Conservation (phyloP, 2,113 vertebrate species). For the Orthonyx spaldingii region DNA sequence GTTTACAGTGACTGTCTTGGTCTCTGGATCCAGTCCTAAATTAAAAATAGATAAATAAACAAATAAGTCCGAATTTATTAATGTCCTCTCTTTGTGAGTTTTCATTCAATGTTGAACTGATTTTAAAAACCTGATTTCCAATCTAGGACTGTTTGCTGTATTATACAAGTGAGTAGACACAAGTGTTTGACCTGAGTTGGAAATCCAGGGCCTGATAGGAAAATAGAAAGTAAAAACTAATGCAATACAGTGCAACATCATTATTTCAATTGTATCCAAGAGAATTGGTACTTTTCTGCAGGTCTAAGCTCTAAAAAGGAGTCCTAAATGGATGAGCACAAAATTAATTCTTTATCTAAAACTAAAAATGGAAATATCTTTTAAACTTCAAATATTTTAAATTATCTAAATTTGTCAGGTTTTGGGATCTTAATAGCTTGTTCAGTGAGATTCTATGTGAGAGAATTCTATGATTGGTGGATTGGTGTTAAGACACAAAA, state of each 20-base stretch:
- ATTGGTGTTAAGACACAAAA: neutral
- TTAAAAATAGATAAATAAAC: neutral
- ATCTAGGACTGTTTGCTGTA: neutral
- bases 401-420: neutral
- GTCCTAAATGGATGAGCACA: neutral
- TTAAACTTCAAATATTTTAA: slow-evolving; percentile 28
- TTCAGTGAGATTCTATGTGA: neutral
- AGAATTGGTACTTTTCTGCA: neutral
- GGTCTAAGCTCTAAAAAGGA: neutral
- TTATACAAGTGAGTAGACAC: neutral
- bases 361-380: neutral
- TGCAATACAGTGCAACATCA: neutral
- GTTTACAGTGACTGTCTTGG: neutral
- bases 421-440: neutral
- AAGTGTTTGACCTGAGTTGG: neutral
- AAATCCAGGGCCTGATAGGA: neutral
- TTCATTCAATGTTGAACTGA: neutral
- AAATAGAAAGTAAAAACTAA: neutral
- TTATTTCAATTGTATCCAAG: neutral
- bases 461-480: neutral
- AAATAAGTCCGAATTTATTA: neutral
- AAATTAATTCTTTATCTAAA: neutral
- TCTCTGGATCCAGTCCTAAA: neutral
- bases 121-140: neutral
- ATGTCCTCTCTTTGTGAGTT: neutral